Evolutionary conservation across 2,888 invertebrate species (phyloP).

Genomic region (Lycaena phlaeas): DNA sequence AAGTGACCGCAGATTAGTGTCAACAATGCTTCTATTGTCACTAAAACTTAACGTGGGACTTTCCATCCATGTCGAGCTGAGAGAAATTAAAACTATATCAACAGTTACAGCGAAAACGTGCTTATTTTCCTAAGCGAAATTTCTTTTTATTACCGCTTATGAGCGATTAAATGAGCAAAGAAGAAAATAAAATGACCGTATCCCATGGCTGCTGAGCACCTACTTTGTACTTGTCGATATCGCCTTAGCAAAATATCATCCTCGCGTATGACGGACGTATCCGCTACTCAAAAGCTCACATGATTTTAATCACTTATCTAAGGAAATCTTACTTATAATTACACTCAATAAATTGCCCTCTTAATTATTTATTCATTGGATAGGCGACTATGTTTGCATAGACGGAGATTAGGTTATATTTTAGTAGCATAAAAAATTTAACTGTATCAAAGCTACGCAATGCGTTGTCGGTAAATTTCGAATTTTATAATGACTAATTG

Average conservation of each 20-base stretch:
- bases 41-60: constrained; percentile 26
- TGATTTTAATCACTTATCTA: constrained; percentile 13
- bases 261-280: constrained; percentile 17
- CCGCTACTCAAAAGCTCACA: constrained; percentile 19
- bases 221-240: constrained; percentile 16
- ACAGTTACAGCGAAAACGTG: constrained; percentile 3
- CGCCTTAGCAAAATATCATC: constrained; percentile 18
- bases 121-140: not conserved
- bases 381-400: no score
- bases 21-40: constrained; percentile 31
- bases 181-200: not conserved
- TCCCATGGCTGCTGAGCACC: not conserved
- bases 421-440: no score
- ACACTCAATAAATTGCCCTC: not conserved
- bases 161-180: not conserved
- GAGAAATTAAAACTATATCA: constrained; percentile 11
- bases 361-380: not conserved
- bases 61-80: constrained; percentile 20
- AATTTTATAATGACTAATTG: no score
- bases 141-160: not conserved
- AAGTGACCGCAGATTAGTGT: constrained; percentile 39
- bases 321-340: not conserved
- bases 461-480: no score
- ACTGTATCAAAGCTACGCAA: no score
- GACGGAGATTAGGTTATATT: no score